Evolutionary conservation across 2,888 invertebrate species (phyloP), one percentile per base, ranked within the genome.

Genomic region (Allygus modestus): DNA sequence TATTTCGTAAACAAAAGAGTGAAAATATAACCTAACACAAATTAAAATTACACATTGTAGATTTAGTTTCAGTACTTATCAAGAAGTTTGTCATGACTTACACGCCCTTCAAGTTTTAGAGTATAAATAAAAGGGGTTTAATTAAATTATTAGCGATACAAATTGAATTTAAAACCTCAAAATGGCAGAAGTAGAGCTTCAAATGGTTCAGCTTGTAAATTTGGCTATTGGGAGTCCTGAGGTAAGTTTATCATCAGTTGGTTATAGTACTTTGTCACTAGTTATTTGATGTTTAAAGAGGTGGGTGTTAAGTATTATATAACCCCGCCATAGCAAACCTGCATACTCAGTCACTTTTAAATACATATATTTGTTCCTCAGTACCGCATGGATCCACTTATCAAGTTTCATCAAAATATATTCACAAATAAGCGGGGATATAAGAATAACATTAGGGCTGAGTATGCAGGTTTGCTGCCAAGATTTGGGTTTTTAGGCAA

Each of bases 221-320:
- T 23, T 77, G 28, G 77, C 77, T 23, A 77, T 77, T 11, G 77
- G 77, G n/a, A 46, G 9, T 28, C 77, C 77, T 11, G 77, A 77
- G 51, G 77, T 77, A 20, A 77, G 77, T 26, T 51, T 46, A 73
- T 9, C 11, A 37, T 37, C 9, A 37, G n/a, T n/a, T n/a, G n/a
- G n/a, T n/a, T n/a, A n/a, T n/a, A n/a, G n/a, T n/a, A n/a, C n/a
- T n/a, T n/a, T n/a, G n/a, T n/a, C n/a, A n/a, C n/a, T n/a, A n/a
- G n/a, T n/a, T n/a, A n/a, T n/a, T n/a, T n/a, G n/a, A n/a, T n/a
- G n/a, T n/a, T n/a, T n/a, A n/a, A n/a, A n/a, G n/a, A n/a, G n/a
- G n/a, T n/a, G n/a, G n/a, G n/a, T n/a, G n/a, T n/a, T n/a, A n/a
- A n/a, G n/a, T n/a, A n/a, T n/a, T n/a, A n/a, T n/a, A n/a, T n/a